Base-by-base conservation (phyloP, 1,140 invertebrate species). In the Pentalonia nigronervosa region DNA sequence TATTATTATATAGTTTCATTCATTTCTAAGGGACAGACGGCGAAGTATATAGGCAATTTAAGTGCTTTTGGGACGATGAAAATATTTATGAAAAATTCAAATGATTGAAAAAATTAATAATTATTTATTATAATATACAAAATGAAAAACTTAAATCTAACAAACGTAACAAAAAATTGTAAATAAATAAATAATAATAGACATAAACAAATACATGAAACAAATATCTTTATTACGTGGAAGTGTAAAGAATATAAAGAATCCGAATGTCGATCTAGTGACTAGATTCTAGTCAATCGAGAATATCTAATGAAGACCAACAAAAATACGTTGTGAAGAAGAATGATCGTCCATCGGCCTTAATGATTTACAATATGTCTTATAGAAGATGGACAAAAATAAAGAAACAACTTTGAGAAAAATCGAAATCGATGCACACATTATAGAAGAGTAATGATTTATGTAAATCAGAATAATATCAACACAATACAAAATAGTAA, bases 31-130 rank as follows among this genome's bases (percentile, higher is more conserved):
- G 86, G 45, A 41, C 89, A 8, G 23, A 90, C 89, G 89, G 89
- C 89, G 89, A 67, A 45, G 21, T 45, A 23, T 90, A 34, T 90
- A 90, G 89, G 89, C 89, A 90, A 90, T 90, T 90, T 25, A 67
- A 67, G 45, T 90, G 47, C 89, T 90, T 60, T 67, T 90, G 7
- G 56, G 89, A 34, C 36, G 1, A 67, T n/a, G 17, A 7, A 90
- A 90, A n/a, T 67, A 90, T 60, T 56, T 17, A 11, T 45, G 76
- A 34, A 45, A 4, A 84, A 84, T 84, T 84, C 4, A 34, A 88
- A 88, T 34, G 0, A 83, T 36, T 23, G 76, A 34, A 14, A 41
- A 45, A 84, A 84, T 84, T 25, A 41, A n/a, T 21, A 48, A 47
- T 21, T 17, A 87, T 86, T 14, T 86, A 41, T 6, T 47, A 21